phyloP scores from a whole-genome alignment of 2,888 invertebrate species.

The Anthophora plumipes region DNA sequence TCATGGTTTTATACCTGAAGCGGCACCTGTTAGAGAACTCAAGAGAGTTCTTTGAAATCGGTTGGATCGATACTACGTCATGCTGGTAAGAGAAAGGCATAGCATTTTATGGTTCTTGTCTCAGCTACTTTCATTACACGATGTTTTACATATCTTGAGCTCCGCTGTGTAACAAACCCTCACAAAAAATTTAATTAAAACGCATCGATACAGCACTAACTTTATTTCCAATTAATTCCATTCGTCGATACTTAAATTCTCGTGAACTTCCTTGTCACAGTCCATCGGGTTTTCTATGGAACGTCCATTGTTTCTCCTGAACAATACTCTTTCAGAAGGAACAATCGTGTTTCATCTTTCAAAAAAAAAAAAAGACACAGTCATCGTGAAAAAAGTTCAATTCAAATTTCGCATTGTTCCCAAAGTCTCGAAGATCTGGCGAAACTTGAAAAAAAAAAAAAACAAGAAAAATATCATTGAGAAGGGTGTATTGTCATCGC shows the following conservation, averaged over 20 bases:
- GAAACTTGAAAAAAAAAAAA: not conserved
- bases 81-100: conserved; percentile 56
- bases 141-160: not conserved
- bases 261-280: conserved; percentile 29
- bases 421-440: not conserved
- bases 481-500: not conserved
- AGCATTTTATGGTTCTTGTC: conserved; percentile 57
- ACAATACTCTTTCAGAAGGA: not conserved
- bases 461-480: not conserved
- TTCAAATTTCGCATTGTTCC: too few species aligned
- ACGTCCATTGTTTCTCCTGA: not conserved
- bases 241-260: not conserved
- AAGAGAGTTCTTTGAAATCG: conserved; percentile 7
- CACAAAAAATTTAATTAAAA: not conserved
- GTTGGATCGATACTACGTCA: conserved; percentile 48
- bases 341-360: not conserved
- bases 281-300: conserved; percentile 30
- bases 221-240: too few species aligned
- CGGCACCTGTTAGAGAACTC: conserved; percentile 60
- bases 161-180: not conserved
- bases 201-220: too few species aligned
- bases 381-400: too few species aligned
- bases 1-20: conserved; percentile 17
- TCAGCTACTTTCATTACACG: conserved; percentile 7
- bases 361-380: not conserved